Evolutionary conservation across 2,113 vertebrate species (phyloP), one percentile per base, ranked within the genome.

Genomic region (Phasianus colchicus): DNA sequence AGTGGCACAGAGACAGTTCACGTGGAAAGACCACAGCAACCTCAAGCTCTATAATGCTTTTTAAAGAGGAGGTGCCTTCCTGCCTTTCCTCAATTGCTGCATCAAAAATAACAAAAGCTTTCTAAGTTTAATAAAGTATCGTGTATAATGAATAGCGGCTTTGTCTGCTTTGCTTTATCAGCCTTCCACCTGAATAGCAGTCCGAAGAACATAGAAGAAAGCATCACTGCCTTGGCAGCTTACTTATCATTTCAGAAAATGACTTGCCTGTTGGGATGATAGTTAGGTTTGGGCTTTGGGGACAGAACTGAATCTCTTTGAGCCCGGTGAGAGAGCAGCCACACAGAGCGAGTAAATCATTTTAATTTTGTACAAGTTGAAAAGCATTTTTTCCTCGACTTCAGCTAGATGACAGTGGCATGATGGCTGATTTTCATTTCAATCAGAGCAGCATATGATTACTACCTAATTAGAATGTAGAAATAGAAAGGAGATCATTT

Each of bases 191-290:
- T 64, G 71, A 95, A 76, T 24, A 94, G 71, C 77, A 98, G 96
- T 91, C 91, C 93, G 85, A 96, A 94, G 50, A 94, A 76, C 71
- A 40, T 20, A 45, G 8, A 77, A 86, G 71, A 71, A 90, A 95
- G 92, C 89, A 86, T 74, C 21, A 12, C 96, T 95, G 97, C 96
- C 91, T 93, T 77, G 96, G 95, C 95, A 79, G 89, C 82, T 90
- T 86, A 93, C 97, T 98, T 97, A 98, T 97, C 95, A 87, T 92
- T 97, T 76, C 96, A 93, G 87, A 96, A 97, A 98, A 98, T 96
- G 94, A 97, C 97, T 97, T 42, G 95, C 96, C 96, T 97, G 78
- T 96, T 91, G 95, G 97, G 97, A 98, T 78, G 92, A 95, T 90
- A 70, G 93, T 95, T 96, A 92, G 81, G 93, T 86, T 86, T 95